phyloP scores from a whole-genome alignment of 2,797 vertebrate genomes.

The Parotocinclus haroldoi region DNA sequence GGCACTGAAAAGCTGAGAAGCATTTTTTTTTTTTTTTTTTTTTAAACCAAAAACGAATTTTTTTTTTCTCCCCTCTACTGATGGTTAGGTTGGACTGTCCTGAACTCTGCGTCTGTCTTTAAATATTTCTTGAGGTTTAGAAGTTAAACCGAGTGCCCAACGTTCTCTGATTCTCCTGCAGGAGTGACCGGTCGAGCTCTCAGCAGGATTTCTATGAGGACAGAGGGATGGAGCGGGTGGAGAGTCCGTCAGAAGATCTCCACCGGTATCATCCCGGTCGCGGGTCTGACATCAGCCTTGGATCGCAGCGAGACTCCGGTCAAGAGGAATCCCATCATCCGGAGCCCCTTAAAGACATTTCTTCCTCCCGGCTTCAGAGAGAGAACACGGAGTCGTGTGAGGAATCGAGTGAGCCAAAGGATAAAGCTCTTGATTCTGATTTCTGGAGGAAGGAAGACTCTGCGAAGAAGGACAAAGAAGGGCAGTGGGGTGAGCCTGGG shows the following conservation, averaged over 20 bases:
- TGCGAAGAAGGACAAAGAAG: constrained; percentile 72
- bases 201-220: constrained; percentile 86
- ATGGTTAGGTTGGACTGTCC: too few species aligned
- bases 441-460: constrained; percentile 82
- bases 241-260: constrained; percentile 61
- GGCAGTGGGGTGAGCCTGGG: constrained; percentile 75
- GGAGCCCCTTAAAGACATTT: constrained; percentile 71
- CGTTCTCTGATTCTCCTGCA: constrained; percentile 51
- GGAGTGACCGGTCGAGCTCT: constrained; percentile 77
- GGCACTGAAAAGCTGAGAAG: too few species aligned
- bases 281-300: constrained; percentile 68
- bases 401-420: constrained; percentile 64
- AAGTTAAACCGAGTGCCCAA: too few species aligned
- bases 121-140: too few species aligned
- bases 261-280: constrained; percentile 70
- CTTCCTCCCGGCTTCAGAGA: constrained; percentile 65
- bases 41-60: too few species aligned
- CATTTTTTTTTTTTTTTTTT: too few species aligned
- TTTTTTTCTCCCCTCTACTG: too few species aligned
- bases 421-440: constrained; percentile 66
- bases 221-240: constrained; percentile 74
- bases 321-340: constrained; percentile 73
- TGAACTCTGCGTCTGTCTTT: too few species aligned
- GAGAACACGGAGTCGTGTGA: constrained; percentile 66
- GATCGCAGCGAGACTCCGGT: constrained; percentile 68